phyloP scores from a whole-genome alignment of 2,797 vertebrate species.

The Gila robusta region DNA sequence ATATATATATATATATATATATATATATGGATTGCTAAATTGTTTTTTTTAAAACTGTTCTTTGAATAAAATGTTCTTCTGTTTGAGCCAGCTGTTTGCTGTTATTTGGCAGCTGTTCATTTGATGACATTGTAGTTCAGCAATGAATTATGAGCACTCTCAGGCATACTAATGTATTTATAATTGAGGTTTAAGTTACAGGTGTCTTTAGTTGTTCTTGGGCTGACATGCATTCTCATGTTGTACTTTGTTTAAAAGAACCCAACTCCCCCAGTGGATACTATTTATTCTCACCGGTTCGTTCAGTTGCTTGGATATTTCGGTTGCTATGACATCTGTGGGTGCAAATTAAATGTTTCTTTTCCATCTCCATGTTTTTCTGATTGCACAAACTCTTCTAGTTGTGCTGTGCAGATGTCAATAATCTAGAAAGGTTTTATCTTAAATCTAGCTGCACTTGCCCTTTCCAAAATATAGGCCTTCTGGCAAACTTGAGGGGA shows the following conservation, averaged over 20 bases:
- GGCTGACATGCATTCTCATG: constrained; percentile 3
- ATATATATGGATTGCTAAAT: neutral
- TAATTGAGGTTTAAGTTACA: neutral
- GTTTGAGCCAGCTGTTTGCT: neutral
- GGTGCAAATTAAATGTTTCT: constrained; percentile 41
- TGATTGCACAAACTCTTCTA: constrained; percentile 50
- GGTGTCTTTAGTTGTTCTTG: constrained; percentile 23
- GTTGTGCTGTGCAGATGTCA: constrained; percentile 50
- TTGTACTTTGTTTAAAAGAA: neutral
- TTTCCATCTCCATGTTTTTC: constrained; percentile 53
- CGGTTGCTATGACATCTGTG: constrained; percentile 68
- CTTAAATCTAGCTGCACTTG: neutral
- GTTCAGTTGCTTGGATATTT: constrained; percentile 59
- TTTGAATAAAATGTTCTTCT: neutral
- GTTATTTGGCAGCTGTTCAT: neutral
- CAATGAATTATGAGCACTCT: neutral
- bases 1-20: too few species aligned
- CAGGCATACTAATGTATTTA: neutral
- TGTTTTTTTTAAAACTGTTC: neutral
- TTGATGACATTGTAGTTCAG: neutral
- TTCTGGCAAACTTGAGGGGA: neutral
- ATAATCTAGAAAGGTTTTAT: constrained; percentile 39
- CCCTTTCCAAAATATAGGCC: constrained; percentile 6
- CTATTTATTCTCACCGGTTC: constrained; percentile 6
- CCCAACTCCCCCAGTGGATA: constrained; percentile 13